A percentile compares a stretch with the other conserved stretches of the same genome.
Evolutionary conservation across 2,797 vertebrate species (phyloP).

Genomic region (Falco columbarius): DNA sequence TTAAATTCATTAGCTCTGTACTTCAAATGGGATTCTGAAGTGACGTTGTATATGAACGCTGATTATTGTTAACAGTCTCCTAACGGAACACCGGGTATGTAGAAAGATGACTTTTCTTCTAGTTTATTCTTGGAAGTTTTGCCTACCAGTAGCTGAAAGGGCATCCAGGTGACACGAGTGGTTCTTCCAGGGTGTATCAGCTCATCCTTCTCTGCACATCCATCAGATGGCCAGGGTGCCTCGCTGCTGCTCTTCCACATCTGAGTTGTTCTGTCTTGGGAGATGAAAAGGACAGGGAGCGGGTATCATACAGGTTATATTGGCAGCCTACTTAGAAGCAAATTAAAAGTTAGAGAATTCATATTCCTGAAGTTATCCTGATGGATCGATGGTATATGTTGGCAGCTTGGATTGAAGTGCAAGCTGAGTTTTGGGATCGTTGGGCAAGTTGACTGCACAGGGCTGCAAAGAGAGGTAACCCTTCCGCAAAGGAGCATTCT

Average conservation of each 20-base stretch:
- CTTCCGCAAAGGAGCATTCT: neutral
- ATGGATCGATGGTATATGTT: neutral
- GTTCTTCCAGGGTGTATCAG: neutral
- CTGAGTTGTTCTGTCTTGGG: neutral
- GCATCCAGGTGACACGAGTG: neutral
- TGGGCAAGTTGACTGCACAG: neutral
- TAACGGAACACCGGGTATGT: neutral
- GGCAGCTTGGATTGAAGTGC: neutral
- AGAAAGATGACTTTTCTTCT: neutral
- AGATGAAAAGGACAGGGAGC: neutral
- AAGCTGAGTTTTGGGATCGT: neutral
- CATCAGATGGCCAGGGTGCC: accelerated
- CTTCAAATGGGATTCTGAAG: neutral
- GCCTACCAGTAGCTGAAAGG: neutral
- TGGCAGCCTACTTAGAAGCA: neutral
- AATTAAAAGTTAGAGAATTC: neutral
- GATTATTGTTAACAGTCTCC: neutral
- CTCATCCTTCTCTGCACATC: neutral
- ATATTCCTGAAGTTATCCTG: neutral
- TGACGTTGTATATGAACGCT: accelerated
- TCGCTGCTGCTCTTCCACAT: neutral
- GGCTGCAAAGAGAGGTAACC: neutral
- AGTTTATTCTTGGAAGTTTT: neutral
- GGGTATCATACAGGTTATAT: neutral
- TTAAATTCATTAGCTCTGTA: neutral